Base-by-base conservation (phyloP, 2,888 invertebrate species). In the Litoditis marina region DNA sequence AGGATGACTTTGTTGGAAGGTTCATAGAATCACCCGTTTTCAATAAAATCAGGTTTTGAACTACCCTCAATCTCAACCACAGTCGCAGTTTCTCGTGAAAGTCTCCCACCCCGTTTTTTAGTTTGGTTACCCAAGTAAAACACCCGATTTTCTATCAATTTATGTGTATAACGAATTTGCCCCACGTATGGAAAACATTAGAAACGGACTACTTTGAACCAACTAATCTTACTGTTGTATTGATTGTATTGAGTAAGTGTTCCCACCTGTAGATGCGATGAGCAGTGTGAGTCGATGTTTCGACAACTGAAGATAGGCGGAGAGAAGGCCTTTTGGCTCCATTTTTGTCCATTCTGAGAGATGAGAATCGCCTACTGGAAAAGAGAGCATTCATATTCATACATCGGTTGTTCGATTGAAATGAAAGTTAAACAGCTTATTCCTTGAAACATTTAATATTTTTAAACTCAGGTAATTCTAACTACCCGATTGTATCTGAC, bases 261-360 rank as follows among this genome's bases (percentile, higher is more conserved):
- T n/a, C n/a, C n/a, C 54, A 60, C 81, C 78, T 32, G 81, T 79
- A 2, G 78, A 68, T 7, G 81, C 77, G 28, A 81, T 77, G 27
- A 81, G 68, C 55, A 78, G 50, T 2, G 81, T 79, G 30, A 81
- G 66, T 51, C 79, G 78, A 22, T 75, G 73, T 63, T 81, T 81
- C 13, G 78, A 78, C 2, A 81, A 56, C 64, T 78, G 77, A 44
- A 81, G 63, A 68, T 81, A 81, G 7, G 76, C 79, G 11, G 68
- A 68, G 6, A 78, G 62, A 28, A 80, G 49, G 7, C 69, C 72
- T 39, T 69, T 69, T 16, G 77, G 70, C 53, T 74, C 77, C 79
- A 79, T 79, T 65, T 76, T 75, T 22, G 69, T 65, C 79, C 79
- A 79, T 55, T 76, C 65, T 52, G 63, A 63, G 7, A 76, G 56